Conservation (phyloP, 1,140 invertebrate species). For the Papilio polytes region DNA sequence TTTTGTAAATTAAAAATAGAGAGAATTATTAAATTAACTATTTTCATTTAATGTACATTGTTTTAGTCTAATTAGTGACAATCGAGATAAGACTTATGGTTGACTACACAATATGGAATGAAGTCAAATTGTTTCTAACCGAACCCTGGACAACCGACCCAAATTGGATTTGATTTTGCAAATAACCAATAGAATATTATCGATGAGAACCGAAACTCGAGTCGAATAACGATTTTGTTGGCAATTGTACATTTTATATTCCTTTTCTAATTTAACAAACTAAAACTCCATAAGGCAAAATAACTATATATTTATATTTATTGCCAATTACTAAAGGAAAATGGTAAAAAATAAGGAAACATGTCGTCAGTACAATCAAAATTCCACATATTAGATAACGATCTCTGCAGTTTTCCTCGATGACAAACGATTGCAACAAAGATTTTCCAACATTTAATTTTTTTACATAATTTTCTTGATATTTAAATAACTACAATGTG, state of each 20-base stretch:
- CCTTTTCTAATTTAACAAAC: neutral
- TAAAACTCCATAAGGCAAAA: too few species aligned
- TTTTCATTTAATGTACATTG: neutral
- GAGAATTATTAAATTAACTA: too few species aligned
- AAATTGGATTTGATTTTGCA: too few species aligned
- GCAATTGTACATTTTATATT: neutral
- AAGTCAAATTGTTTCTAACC: neutral
- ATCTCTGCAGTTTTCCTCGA: neutral
- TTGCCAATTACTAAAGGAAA: too few species aligned
- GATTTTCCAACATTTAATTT: neutral
- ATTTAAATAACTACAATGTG: neutral
- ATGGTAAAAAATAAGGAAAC: too few species aligned
- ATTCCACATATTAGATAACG: too few species aligned
- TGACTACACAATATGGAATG: neutral
- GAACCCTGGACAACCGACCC: neutral
- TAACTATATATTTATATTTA: too few species aligned
- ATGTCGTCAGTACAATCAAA: too few species aligned
- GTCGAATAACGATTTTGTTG: neutral
- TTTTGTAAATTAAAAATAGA: neutral
- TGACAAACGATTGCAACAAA: neutral
- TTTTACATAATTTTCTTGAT: neutral
- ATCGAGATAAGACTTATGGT: too few species aligned
- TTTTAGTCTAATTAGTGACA: too few species aligned
- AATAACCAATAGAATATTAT: neutral
- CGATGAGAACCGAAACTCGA: neutral